Percentiles rank a stretch among this genome's conserved stretches.
Conservation (phyloP, 2,797 vertebrate genomes). For the Darevskia nairensis region DNA sequence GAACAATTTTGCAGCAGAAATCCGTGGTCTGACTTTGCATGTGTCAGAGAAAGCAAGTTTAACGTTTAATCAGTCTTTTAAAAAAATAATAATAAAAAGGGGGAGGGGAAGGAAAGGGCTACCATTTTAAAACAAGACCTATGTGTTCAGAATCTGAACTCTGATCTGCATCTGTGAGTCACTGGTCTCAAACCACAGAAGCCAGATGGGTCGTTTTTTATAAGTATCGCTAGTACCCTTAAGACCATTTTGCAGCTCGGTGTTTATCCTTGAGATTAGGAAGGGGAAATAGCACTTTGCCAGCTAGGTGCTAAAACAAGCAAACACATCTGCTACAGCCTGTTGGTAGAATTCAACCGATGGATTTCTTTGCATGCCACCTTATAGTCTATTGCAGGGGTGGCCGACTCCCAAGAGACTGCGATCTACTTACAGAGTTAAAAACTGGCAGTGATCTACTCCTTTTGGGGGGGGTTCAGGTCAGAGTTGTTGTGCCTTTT, state of each 20-base stretch:
- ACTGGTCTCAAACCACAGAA: conserved; percentile 16
- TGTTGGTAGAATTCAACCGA: conserved; percentile 25
- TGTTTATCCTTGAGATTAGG: conserved; percentile 26
- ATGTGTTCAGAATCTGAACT: conserved; percentile 1
- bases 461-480: too few species aligned
- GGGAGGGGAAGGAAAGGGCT: not conserved
- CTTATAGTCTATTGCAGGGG: conserved; percentile 16
- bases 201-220: conserved; percentile 43
- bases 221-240: conserved; percentile 45
- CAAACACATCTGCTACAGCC: conserved; percentile 57
- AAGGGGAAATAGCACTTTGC: conserved; percentile 43
- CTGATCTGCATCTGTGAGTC: not conserved
- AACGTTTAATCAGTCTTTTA: not conserved
- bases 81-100: not conserved
- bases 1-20: not conserved
- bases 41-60: not conserved
- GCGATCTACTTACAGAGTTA: too few species aligned
- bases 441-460: too few species aligned
- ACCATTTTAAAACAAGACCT: not conserved
- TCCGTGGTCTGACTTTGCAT: not conserved
- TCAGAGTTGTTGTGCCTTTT: too few species aligned
- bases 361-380: conserved; percentile 21
- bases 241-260: conserved; percentile 43
- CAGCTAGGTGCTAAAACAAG: conserved; percentile 31
- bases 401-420: too few species aligned